These are phyloP conservation scores for Argyresthia goedartella DNA, from an alignment of 2,888 invertebrate species.

Conservation along the genomic window DNA sequence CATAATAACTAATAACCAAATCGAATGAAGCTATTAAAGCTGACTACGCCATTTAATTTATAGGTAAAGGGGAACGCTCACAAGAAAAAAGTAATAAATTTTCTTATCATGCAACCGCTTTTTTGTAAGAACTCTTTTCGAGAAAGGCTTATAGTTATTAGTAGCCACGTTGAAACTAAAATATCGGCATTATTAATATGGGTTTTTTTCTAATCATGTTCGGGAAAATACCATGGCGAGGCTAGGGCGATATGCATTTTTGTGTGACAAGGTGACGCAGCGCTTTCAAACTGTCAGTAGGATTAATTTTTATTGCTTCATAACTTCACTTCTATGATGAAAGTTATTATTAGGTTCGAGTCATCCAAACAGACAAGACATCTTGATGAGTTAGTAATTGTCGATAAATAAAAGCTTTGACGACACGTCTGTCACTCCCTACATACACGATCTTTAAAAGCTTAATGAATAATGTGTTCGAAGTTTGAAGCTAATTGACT, in stretches of 20 bases:
- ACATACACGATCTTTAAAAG: slow-evolving; percentile 44
- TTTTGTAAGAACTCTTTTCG: too few species aligned
- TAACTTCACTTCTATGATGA: too few species aligned
- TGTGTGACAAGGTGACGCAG: not conserved
- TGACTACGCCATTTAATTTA: not conserved
- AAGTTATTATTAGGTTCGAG: too few species aligned
- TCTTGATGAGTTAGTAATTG: slow-evolving; percentile 15
- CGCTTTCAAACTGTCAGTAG: not conserved
- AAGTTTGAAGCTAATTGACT: slow-evolving; percentile 27
- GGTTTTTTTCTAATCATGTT: too few species aligned
- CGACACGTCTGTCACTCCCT: slow-evolving; percentile 27
- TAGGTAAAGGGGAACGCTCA: not conserved
- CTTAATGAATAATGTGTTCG: slow-evolving; percentile 36
- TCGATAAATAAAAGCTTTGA: slow-evolving; percentile 18
- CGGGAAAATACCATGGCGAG: too few species aligned
- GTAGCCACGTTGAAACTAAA: too few species aligned
- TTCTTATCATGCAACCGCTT: too few species aligned
- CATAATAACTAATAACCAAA: not conserved
- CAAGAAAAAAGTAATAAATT: too few species aligned
- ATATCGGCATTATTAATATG: too few species aligned
- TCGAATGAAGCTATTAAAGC: slow-evolving; percentile 5
- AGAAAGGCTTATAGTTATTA: too few species aligned
- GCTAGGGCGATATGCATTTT: too few species aligned
- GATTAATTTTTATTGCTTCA: not conserved
- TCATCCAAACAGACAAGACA: slow-evolving; percentile 1